Conservation (phyloP, 2,113 vertebrate genomes). For the Thamnophis sirtalis region DNA sequence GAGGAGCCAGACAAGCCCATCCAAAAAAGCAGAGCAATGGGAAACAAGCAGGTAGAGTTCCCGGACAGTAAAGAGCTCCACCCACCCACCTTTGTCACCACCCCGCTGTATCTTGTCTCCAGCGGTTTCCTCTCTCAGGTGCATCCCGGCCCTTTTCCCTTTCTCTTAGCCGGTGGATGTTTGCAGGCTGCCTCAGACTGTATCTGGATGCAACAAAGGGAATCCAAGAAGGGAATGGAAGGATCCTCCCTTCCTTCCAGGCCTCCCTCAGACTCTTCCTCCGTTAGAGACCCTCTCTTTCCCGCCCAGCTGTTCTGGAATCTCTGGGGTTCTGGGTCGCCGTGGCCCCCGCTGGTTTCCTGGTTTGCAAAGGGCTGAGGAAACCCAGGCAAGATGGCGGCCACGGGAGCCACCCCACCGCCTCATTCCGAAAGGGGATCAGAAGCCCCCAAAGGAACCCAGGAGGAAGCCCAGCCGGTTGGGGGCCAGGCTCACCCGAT, state of each 20-base stretch:
- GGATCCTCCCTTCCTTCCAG: not conserved
- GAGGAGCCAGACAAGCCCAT: not conserved
- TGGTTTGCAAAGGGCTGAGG: not conserved
- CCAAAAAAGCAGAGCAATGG: not conserved
- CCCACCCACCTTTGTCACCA: not conserved
- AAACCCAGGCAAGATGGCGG: not conserved
- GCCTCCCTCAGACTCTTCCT: not conserved
- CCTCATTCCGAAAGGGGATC: not conserved
- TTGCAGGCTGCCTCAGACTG: not conserved
- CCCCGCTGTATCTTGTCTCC: not conserved
- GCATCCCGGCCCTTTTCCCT: not conserved
- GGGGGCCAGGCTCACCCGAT: not conserved
- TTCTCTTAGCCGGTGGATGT: too few relatives aligned
- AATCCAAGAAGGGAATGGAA: not conserved
- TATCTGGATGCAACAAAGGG: not conserved
- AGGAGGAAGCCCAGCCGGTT: too few relatives aligned
- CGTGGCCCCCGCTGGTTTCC: not conserved
- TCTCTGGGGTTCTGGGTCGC: not conserved
- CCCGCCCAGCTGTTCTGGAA: not conserved
- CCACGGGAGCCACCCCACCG: not conserved
- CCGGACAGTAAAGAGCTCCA: not conserved
- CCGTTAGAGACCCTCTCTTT: not conserved
- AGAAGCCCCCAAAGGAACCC: not conserved
- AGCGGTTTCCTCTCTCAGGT: too few relatives aligned
- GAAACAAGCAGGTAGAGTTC: not conserved